These are phyloP conservation scores for Carollia perspicillata DNA, from an alignment of 2,113 vertebrate species.

Conservation along the genomic window DNA sequence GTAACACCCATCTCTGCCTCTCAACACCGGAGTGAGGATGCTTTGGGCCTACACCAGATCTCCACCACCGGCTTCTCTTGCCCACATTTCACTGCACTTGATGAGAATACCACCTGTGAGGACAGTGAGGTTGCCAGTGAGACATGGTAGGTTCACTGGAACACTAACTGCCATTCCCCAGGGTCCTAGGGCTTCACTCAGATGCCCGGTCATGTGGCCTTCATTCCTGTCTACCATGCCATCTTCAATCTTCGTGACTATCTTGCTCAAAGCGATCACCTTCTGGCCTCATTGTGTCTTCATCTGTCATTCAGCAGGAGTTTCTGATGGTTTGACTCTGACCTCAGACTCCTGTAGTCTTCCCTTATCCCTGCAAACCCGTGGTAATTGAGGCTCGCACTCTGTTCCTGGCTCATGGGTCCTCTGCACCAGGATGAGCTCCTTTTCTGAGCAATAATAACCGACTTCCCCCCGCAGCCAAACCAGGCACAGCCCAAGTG, in stretches of 20 bases:
- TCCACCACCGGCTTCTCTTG: background rate
- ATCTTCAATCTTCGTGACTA: background rate
- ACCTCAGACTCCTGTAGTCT: background rate
- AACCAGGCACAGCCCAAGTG: background rate
- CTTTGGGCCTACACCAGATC: background rate
- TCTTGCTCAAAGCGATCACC: background rate
- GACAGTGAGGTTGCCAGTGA: background rate
- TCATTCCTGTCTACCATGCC: too few species aligned
- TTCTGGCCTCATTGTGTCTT: background rate
- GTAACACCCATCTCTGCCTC: background rate
- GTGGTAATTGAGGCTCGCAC: background rate
- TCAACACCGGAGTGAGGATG: fast-evolving
- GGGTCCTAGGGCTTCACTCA: background rate
- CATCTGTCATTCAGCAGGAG: background rate
- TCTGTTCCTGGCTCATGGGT: background rate
- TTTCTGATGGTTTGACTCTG: background rate
- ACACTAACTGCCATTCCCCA: background rate
- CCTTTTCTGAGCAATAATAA: background rate
- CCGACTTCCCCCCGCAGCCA: background rate
- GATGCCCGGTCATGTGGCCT: too few species aligned
- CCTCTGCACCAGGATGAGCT: background rate
- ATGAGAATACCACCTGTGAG: background rate
- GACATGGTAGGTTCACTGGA: background rate
- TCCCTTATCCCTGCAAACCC: background rate
- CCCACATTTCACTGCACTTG: background rate